A percentile compares a stretch with the other conserved stretches of the same genome.
Evolutionary conservation across 2,113 vertebrate species (phyloP).

Genomic region (Prunella himalayana): DNA sequence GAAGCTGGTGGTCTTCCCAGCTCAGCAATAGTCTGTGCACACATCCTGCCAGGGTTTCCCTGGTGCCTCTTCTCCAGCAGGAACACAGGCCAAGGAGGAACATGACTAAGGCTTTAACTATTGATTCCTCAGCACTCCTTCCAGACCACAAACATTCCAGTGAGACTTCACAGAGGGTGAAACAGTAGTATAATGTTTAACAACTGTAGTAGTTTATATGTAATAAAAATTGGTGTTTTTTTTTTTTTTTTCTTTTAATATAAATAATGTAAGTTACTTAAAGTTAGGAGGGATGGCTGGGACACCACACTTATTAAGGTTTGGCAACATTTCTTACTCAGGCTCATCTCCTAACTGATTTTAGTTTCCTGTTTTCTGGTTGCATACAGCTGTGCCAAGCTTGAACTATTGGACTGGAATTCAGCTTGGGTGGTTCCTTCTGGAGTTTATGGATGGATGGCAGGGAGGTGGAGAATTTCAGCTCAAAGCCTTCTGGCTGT

Average conservation of each 20-base stretch:
- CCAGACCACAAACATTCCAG: neutral
- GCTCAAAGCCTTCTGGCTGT: neutral
- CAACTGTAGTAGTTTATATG: neutral
- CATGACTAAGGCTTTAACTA: neutral
- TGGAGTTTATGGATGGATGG: neutral
- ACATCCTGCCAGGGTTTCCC: neutral
- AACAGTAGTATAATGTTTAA: neutral
- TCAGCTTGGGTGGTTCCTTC: neutral
- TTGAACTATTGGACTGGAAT: neutral
- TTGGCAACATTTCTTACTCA: neutral
- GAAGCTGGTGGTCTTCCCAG: neutral
- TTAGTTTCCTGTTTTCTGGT: slow-evolving; percentile 11
- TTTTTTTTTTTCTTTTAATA: neutral
- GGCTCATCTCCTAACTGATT: neutral
- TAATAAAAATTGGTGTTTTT: neutral
- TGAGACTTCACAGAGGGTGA: neutral
- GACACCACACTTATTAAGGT: neutral
- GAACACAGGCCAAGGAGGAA: neutral
- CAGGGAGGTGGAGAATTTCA: neutral
- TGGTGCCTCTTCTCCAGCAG: neutral
- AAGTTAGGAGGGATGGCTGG: neutral
- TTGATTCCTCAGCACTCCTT: neutral
- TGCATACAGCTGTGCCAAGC: neutral
- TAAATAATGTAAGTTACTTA: neutral
- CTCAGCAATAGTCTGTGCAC: neutral